These are phyloP conservation scores for Deroplatys truncata DNA, from an alignment of 2,888 invertebrate genomes.

Conservation along the genomic window DNA sequence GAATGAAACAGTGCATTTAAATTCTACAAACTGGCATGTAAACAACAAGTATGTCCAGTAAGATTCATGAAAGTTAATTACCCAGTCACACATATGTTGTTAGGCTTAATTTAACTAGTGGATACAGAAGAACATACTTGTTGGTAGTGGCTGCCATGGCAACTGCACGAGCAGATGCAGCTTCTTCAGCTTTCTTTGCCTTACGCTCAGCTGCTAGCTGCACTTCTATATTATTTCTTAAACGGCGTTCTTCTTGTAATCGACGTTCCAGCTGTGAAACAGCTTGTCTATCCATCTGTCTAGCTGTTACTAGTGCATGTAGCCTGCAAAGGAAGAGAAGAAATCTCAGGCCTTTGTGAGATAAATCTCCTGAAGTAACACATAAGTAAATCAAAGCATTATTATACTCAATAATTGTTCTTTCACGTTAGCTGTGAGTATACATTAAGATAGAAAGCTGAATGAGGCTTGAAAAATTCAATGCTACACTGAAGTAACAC, in stretches of 20 bases:
- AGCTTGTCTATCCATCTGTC: slow-evolving; percentile 74
- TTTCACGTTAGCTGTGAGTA: too few relatives aligned
- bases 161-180: slow-evolving; percentile 45
- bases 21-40: too few relatives aligned
- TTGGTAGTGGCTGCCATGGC: slow-evolving; percentile 43
- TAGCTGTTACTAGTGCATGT: slow-evolving; percentile 66
- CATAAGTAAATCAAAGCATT: neutral
- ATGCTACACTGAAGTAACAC: too few relatives aligned
- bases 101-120: neutral
- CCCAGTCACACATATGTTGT: neutral
- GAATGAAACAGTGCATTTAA: too few relatives aligned
- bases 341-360: neutral
- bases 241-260: slow-evolving; percentile 79
- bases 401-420: neutral
- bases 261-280: slow-evolving; percentile 72
- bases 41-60: too few relatives aligned
- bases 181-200: slow-evolving; percentile 56
- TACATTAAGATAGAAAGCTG: too few relatives aligned
- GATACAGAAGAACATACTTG: slow-evolving; percentile 27
- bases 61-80: neutral
- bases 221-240: slow-evolving; percentile 66
- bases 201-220: slow-evolving; percentile 71
- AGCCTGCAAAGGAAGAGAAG: slow-evolving; percentile 49
- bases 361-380: neutral
- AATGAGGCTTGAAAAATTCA: too few relatives aligned